Evolutionary conservation across 2,888 invertebrate species (phyloP), one percentile per base, ranked within the genome.

Genomic region (Gymnosoma rotundatum): DNA sequence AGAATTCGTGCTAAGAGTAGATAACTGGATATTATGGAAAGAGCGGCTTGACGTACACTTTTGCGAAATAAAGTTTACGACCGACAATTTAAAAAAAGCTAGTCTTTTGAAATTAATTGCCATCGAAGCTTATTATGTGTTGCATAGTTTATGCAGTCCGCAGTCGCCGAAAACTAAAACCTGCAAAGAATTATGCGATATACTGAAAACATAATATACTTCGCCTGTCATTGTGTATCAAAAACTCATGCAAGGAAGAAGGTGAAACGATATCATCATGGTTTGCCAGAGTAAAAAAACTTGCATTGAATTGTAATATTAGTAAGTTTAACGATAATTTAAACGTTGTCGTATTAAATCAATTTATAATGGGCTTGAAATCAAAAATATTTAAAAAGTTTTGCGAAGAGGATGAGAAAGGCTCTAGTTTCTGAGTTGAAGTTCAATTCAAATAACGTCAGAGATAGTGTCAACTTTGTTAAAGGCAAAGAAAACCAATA

Each of bases 281-380:
- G 48, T 48, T 48, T 48, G 48, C 48, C 10, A 48, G 48, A 48
- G 48, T 48, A 48, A 48, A 48, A n/a, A 48, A 48, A n/a, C 48
- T 48, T 2, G 48, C 48, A 10, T n/a, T n/a, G 7, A 48, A 48
- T n/a, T 48, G 48, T n/a, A n/a, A n/a, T n/a, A n/a, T n/a, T n/a
- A n/a, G n/a, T n/a, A 48, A 48, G 7, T 16, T n/a, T 48, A n/a
- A n/a, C 2, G 48, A n/a, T n/a, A 6, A 48, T 48, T 12, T 42
- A 8, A 42, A 42, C 12, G 42, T 10, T 2, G 3, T 48, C 10
- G 48, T 48, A n/a, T 9, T 54, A 9, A 10, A 54, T 21, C 5
- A 54, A 12, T 54, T 54, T 8, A 54, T 54, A 18, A 54, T 54
- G 54, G 54, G 12, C 1, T 54, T 54, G 21, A 7, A 9, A 4